Evolutionary conservation across 2,113 vertebrate genomes (phyloP).

Genomic region (Zosterops borbonicus): DNA sequence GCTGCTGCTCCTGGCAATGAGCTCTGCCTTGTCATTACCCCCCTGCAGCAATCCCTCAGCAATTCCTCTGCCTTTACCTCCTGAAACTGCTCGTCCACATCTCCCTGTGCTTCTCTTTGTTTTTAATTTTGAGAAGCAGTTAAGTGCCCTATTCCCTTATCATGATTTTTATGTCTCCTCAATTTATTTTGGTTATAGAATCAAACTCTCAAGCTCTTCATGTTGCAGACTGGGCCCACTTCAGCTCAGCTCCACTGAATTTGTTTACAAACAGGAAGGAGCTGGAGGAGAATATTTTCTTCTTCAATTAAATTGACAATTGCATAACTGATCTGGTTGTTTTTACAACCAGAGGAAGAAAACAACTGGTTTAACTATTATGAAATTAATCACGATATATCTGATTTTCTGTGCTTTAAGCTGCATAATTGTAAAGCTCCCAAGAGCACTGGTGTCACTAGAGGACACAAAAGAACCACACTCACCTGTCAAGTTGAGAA

Average conservation of each 20-base stretch:
- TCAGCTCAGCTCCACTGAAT: slow-evolving; percentile 1
- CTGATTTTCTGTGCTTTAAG: slow-evolving; percentile 1
- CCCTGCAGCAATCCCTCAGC: slow-evolving; percentile 2
- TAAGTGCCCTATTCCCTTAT: slow-evolving; percentile 18
- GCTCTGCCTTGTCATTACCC: background rate
- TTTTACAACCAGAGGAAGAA: background rate
- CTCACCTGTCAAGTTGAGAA: no score
- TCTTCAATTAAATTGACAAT: slow-evolving; percentile 2
- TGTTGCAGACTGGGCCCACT: background rate
- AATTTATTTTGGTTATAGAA: background rate
- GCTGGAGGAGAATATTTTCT: background rate
- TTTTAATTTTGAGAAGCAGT: slow-evolving; percentile 26
- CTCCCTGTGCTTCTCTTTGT: background rate
- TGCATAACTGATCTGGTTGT: slow-evolving; percentile 9
- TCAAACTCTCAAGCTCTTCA: slow-evolving; percentile 9
- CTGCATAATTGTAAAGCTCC: background rate
- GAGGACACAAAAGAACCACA: no score
- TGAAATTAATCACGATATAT: slow-evolving; percentile 12
- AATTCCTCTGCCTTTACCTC: background rate
- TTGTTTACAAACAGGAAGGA: slow-evolving; percentile 17
- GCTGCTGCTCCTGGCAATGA: background rate
- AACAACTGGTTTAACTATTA: background rate
- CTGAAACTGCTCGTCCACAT: background rate
- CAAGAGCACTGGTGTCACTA: background rate
- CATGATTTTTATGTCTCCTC: background rate